Evolutionary conservation across 2,113 vertebrate genomes (phyloP), one percentile per base, ranked within the genome.

Genomic region (Bathybates hornii): DNA sequence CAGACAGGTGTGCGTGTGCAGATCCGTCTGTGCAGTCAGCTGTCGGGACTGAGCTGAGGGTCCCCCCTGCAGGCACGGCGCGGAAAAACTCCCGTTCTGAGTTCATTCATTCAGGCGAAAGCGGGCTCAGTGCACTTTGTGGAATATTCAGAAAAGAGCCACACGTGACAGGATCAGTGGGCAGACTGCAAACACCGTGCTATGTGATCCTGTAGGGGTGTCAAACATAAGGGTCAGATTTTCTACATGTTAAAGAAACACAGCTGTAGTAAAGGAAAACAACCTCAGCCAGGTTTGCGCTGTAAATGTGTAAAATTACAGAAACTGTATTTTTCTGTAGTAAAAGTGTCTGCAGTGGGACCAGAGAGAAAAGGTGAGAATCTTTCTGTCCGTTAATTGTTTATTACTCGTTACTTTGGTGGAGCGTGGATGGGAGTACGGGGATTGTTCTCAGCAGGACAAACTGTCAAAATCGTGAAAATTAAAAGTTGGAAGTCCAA

Each of bases 1-100:
- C 21, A 53, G 17, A 27, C 54, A 82, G 45, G 82, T 82, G 83
- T 53, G 80, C 34, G 71, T 82, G 82, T 71, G 73, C 57, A 50
- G 36, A 57, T n/a, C 17, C 11, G 19, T 68, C 29, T 53, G 76
- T 63, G 76, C 76, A 86, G 63, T 86, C 56, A 66, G 61, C 54
- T 16, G 79, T 34, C 32, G 3, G 78, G 52, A 80, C 41, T 24
- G 24, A 19, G 71, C 71, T 48, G 43, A 76, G 2, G 24, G 24
- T 13, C 71, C 71, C 27, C 71, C 71, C 71, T 32, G 43, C 71
- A 78, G 71, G 17, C 71, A 50, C 45, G 45, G 10, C 34, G 53
- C 52, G 52, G 32, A 56, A 24, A 56, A 41, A 76, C 41, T 76
- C 43, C 19, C n/a, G 19, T 21, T 36, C 43, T 1, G 16, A 76